Percentiles rank a stretch among this genome's conserved stretches.
Conservation (phyloP, 2,888 invertebrate species). For the Eretmocerus hayati region DNA sequence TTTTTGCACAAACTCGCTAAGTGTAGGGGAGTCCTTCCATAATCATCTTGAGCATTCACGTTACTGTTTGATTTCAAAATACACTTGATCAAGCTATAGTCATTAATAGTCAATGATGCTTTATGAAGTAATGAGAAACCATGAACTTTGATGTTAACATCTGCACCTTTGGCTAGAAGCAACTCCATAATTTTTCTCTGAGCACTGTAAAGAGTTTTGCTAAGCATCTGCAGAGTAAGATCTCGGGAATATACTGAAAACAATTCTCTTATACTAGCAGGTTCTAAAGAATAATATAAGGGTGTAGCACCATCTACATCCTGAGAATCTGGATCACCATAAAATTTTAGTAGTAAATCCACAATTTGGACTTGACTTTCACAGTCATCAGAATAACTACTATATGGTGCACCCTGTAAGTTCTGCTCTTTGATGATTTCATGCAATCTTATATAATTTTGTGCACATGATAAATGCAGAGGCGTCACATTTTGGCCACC, state of each 20-base stretch:
- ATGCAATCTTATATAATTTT: conserved; percentile 7
- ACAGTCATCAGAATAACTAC: too few species aligned
- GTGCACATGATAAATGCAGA: conserved; percentile 11
- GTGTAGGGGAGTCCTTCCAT: conserved; percentile 4
- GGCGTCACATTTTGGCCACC: conserved; percentile 8
- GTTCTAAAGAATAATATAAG: conserved; percentile 9
- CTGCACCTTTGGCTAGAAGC: conserved; percentile 6
- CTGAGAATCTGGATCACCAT: conserved; percentile 2
- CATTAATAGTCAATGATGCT: conserved; percentile 4
- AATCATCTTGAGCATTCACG: conserved; percentile 2
- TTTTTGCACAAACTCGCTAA: conserved; percentile 6
- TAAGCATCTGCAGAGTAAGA: conserved; percentile 5
- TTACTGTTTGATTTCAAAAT: conserved; percentile 5
- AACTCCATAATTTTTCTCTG: conserved; percentile 3
- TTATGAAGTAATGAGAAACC: conserved; percentile 8
- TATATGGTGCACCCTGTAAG: conserved; percentile 1
- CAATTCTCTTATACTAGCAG: conserved; percentile 5
- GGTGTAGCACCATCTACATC: conserved; percentile 8
- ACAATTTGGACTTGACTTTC: conserved; percentile 6
- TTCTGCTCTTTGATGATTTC: conserved; percentile 1
- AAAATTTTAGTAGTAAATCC: not conserved
- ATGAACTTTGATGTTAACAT: conserved; percentile 1
- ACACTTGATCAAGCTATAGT: not conserved
- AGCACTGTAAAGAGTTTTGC: conserved; percentile 3
- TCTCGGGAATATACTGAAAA: conserved; percentile 3